Percentiles rank a stretch among this genome's conserved stretches.
phyloP scores from a whole-genome alignment of 2,113 vertebrate genomes.

The Aegotheles bennettii region DNA sequence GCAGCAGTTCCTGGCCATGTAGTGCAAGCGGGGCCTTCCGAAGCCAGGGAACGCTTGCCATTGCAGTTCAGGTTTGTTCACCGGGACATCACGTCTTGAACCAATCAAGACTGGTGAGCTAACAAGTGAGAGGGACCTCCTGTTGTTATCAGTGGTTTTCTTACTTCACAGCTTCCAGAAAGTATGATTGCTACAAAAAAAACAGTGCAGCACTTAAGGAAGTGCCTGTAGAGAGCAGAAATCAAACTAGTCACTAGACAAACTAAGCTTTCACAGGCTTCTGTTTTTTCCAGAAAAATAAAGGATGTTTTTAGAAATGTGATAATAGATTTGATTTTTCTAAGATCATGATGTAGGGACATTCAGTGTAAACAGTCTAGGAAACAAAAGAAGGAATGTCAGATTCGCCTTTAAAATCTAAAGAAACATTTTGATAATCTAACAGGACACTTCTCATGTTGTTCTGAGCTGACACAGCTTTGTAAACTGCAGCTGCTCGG shows the following conservation, averaged over 20 bases:
- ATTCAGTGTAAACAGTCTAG: neutral
- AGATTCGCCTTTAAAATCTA: neutral
- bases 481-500: neutral
- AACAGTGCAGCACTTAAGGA: constrained; percentile 17
- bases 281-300: neutral
- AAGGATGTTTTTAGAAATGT: neutral
- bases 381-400: neutral
- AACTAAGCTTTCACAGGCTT: constrained; percentile 11
- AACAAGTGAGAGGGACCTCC: constrained; percentile 66
- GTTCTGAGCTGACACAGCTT: neutral
- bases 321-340: neutral
- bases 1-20: constrained; percentile 66
- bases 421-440: neutral
- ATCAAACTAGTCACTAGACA: neutral
- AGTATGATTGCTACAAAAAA: constrained; percentile 42
- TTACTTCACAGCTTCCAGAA: constrained; percentile 67
- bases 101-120: constrained; percentile 48
- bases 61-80: constrained; percentile 58
- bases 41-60: constrained; percentile 60
- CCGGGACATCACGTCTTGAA: constrained; percentile 51
- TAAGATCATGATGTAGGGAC: neutral
- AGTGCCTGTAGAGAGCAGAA: constrained; percentile 46
- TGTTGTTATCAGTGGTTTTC: constrained; percentile 44
- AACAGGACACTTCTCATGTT: neutral
- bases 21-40: constrained; percentile 49